Evolutionary conservation across 2,113 vertebrate species (phyloP).

Genomic region (Macquaria ambigua): DNA sequence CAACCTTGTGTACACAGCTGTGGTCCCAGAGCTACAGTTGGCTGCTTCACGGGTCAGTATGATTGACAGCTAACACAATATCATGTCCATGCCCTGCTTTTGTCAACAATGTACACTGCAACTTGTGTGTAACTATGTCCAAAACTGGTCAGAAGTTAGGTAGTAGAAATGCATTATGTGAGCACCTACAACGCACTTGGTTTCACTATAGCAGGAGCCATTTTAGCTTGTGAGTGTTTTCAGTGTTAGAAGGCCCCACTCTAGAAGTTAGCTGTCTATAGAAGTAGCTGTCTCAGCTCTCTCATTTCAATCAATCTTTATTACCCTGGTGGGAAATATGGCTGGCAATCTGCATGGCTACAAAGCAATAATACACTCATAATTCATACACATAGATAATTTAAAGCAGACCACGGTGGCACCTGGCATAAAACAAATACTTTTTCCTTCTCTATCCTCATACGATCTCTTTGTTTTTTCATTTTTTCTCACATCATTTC

Average conservation of each 20-base stretch:
- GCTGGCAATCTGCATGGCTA: slow-evolving; percentile 53
- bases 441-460: background rate
- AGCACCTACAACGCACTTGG: background rate
- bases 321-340: slow-evolving; percentile 64
- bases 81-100: background rate
- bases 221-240: slow-evolving; percentile 20
- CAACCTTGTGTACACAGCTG: slow-evolving; percentile 97
- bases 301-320: slow-evolving; percentile 71
- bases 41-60: slow-evolving; percentile 93
- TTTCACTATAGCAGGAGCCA: slow-evolving; percentile 4
- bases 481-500: background rate
- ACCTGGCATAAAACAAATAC: slow-evolving; percentile 23
- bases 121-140: background rate
- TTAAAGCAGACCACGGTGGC: slow-evolving; percentile 31
- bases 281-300: slow-evolving; percentile 60
- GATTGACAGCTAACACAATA: background rate
- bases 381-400: slow-evolving; percentile 57
- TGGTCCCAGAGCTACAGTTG: slow-evolving; percentile 95
- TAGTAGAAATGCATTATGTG: background rate
- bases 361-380: slow-evolving; percentile 59
- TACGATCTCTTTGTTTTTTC: background rate
- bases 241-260: background rate
- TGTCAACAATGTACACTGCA: background rate
- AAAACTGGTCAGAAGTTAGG: background rate
- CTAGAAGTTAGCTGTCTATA: slow-evolving; percentile 7